Evolutionary conservation across 2,888 invertebrate genomes (phyloP).

Genomic region (Heteropelma amictum): DNA sequence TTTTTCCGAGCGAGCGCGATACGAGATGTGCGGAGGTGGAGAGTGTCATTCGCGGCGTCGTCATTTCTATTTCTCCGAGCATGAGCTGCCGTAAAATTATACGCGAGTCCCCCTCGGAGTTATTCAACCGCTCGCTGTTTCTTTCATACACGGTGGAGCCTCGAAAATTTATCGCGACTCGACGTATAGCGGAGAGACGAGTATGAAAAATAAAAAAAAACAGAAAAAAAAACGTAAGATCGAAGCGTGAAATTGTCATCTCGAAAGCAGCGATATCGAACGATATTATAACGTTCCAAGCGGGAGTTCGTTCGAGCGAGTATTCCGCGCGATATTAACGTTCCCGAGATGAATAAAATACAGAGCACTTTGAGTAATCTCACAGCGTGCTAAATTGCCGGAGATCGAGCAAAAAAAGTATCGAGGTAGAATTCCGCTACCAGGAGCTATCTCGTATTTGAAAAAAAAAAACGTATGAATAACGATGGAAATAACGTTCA

Average conservation of each 20-base stretch:
- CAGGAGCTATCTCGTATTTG: too few relatives aligned
- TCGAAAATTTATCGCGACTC: not conserved
- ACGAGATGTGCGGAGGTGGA: too few relatives aligned
- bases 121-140: constrained; percentile 11
- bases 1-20: too few relatives aligned
- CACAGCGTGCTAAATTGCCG: not conserved
- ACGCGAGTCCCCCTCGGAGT: not conserved
- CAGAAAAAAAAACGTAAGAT: constrained; percentile 8
- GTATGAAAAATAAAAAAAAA: too few relatives aligned
- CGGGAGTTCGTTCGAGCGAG: constrained; percentile 28
- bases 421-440: too few relatives aligned
- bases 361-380: not conserved
- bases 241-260: constrained; percentile 16
- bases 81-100: constrained; percentile 54
- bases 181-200: not conserved
- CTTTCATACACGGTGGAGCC: not conserved
- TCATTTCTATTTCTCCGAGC: constrained; percentile 38
- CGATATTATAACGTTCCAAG: not conserved
- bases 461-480: too few relatives aligned
- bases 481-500: too few relatives aligned
- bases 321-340: not conserved
- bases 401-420: not conserved
- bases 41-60: not conserved
- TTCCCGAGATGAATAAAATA: not conserved
- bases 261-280: constrained; percentile 1